Base-by-base conservation (phyloP, 1,140 invertebrate species). In the Papilio polytes region DNA sequence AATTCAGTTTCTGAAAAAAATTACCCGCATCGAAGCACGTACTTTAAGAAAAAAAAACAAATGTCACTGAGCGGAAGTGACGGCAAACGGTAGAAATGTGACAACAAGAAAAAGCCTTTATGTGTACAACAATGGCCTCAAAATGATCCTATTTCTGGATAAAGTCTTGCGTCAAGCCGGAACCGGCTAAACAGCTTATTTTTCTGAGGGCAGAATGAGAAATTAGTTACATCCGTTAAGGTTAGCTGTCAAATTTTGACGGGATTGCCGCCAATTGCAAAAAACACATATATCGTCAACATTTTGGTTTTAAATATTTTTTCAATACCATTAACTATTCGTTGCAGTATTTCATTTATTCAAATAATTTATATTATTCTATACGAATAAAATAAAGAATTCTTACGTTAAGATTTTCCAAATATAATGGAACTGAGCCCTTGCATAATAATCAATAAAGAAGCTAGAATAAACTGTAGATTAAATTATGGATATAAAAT, bases 171-270 rank as follows among this genome's bases (percentile, higher is more conserved):
- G 84, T 89, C 83, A 85, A 85, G 82, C 84, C 84, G 85, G 84
- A 85, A 83, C 83, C 77, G 80, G 81, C 66, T 73, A 82, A 84
- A 86, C 84, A 85, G 82, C 84, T 85, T 85, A 86, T 87, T 88
- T 70, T 85, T 80, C 59, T 81, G 78, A 80, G 70, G 73, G 41
- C 59, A 82, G 83, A 86, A 85, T 83, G 83, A 82, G 81, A 86
- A 86, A 88, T 84, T 86, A 82, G 80, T 83, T 80, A 83, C 86
- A 85, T 88, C 86, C 85, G 85, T 82, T 84, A 73, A 80, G 44
- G 81, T 86, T 83, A 81, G 77, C 78, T 84, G 86, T 85, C 85
- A 83, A 77, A 84, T 76, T 84, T 84, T 86, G 85, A 83, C 84
- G 81, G 81, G 79, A 79, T 83, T 82, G 79, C 41, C 77, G 86